Conservation (phyloP, 2,888 invertebrate species). For the Idaea aversata region DNA sequence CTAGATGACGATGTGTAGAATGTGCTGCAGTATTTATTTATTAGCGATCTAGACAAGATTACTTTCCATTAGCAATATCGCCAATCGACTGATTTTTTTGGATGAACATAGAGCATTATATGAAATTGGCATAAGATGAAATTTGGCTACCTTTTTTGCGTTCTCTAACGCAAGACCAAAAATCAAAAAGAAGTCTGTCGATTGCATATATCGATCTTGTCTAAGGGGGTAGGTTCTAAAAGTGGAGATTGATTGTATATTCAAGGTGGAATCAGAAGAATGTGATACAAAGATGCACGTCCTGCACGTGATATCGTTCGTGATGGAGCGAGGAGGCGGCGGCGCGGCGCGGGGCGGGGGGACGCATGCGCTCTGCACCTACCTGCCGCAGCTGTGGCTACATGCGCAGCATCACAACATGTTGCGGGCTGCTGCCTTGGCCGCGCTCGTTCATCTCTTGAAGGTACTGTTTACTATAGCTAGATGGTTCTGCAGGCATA, state of each 20-base stretch:
- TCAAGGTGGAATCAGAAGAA: constrained; percentile 90
- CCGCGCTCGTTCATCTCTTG: constrained; percentile 91
- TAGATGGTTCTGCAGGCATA: background rate
- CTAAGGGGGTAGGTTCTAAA: no score
- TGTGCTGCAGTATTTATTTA: no score
- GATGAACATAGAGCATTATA: no score
- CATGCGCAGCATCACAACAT: constrained; percentile 93
- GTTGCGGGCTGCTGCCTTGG: constrained; percentile 94
- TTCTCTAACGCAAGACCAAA: no score
- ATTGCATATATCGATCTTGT: no score
- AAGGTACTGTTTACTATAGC: constrained; percentile 73
- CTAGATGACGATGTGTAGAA: no score
- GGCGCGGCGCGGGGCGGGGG: constrained; percentile 87
- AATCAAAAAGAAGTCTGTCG: no score
- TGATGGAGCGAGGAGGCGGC: constrained; percentile 91
- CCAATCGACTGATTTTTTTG: no score
- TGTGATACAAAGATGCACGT: constrained; percentile 98
- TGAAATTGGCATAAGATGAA: no score
- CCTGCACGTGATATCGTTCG: constrained; percentile 92
- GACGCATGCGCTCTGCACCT: constrained; percentile 84
- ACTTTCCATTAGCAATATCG: no score
- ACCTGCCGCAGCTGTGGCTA: constrained; percentile 93
- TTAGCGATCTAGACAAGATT: no score
- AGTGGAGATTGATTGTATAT: background rate
- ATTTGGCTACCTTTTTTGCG: no score